Conservation (phyloP, 2,113 vertebrate genomes). For the Thamnophis sirtalis region DNA sequence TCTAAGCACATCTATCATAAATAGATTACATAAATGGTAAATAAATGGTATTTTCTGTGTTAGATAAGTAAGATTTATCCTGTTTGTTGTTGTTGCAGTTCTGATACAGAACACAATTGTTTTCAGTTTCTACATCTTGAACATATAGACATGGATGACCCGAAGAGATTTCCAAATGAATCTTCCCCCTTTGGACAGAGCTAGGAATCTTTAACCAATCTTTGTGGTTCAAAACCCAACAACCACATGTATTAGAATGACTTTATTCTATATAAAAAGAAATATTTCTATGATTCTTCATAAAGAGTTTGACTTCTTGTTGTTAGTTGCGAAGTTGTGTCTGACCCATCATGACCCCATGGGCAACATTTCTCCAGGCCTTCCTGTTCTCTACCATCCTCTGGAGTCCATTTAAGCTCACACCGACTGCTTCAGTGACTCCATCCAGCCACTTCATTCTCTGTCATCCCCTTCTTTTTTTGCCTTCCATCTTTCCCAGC, state of each 20-base stretch:
- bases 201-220: neutral
- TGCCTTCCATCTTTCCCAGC: no score
- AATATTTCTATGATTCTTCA: neutral
- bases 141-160: neutral
- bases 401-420: no score
- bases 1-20: neutral
- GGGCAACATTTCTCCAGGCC: no score
- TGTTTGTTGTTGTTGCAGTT: neutral
- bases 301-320: neutral
- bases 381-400: no score
- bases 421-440: no score
- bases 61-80: neutral
- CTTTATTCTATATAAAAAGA: neutral
- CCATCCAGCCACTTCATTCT: no score
- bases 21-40: no score
- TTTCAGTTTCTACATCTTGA: neutral
- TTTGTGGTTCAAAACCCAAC: neutral
- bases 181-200: neutral
- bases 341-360: no score
- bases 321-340: no score
- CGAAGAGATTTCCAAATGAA: neutral
- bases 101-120: neutral
- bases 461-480: no score
- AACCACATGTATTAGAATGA: neutral
- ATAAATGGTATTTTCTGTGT: neutral